Evolutionary conservation across 2,888 invertebrate species (phyloP).

Genomic region (Augochlorella aurata): DNA sequence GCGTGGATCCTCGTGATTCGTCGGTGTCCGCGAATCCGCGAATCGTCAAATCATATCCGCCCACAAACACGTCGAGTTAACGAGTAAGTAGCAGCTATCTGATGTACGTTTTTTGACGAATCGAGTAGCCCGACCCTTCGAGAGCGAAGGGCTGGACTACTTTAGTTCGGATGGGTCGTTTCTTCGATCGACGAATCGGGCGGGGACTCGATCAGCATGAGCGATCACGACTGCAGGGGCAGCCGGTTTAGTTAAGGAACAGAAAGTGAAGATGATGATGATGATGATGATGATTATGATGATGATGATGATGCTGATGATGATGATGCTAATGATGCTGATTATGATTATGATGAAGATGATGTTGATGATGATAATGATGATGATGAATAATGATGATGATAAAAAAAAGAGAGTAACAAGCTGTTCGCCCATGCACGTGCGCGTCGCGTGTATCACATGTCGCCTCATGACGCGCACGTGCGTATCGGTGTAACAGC

Average conservation of each 20-base stretch:
- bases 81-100: slow-evolving; percentile 35
- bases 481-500: slow-evolving; percentile 67
- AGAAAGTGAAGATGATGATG: slow-evolving; percentile 48
- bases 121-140: slow-evolving; percentile 4
- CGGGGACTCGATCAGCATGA: slow-evolving; percentile 61
- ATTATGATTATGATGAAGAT: slow-evolving; percentile 40
- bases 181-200: slow-evolving; percentile 36
- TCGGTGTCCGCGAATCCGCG: slow-evolving; percentile 16
- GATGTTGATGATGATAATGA: slow-evolving; percentile 27
- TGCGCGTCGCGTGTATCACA: slow-evolving; percentile 53
- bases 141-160: slow-evolving; percentile 12
- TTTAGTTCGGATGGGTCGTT: slow-evolving; percentile 38
- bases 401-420: slow-evolving; percentile 56
- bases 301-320: slow-evolving; percentile 37
- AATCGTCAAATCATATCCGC: slow-evolving; percentile 51
- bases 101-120: slow-evolving; percentile 23
- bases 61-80: slow-evolving; percentile 48
- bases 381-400: slow-evolving; percentile 34
- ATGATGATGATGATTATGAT: slow-evolving; percentile 35
- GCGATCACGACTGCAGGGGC: slow-evolving; percentile 66
- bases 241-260: slow-evolving; percentile 69
- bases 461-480: slow-evolving; percentile 64
- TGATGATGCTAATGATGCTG: slow-evolving; percentile 42
- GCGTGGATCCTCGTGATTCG: background rate
- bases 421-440: slow-evolving; percentile 59